Evolutionary conservation across 2,797 vertebrate genomes (phyloP), one percentile per base, ranked within the genome.

Genomic region (Pempheris klunzingeri): DNA sequence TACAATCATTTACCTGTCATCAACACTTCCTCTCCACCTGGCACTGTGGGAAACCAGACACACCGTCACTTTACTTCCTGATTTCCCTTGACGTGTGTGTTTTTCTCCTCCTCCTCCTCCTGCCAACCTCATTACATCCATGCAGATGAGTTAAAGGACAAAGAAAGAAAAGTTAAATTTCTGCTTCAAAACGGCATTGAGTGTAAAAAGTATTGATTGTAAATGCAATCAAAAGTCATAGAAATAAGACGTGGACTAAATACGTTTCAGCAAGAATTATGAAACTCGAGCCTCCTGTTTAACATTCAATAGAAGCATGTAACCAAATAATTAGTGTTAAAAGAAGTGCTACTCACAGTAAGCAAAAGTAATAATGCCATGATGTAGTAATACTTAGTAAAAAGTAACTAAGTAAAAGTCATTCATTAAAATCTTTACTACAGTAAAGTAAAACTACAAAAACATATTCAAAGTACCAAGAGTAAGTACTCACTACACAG

Each of bases 1-100:
- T 55, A 1, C 64, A 52, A 80, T 84, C 15, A 85, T 89, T 87
- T 74, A 84, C 80, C 82, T 80, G 55, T 64, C 71, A 75, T 78
- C n/a, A 72, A n/a, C 44, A 86, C 83, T 92, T 93, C 91, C 89
- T 87, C 84, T 76, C 44, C 4, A 15, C 36, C 28, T 46, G 65
- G 11, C 10, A 28, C 64, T 74, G 71, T 79, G 74, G 72, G 75
- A 83, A 75, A 52, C 82, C 34, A 59, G 1, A 74, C 50, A 60
- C 47, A 61, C 17, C 20, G 60, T 32, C 0, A 13, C 60, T 57
- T 32, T 39, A 88, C 89, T 93, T 92, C 90, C 89, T 90, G 62
- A 82, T 92, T 90, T 81, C 8, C 4, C 49, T 49, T 62, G 24
- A 60, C 3, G 7, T 46, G 18, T 41, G 22, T 26, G 22, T 66